Evolutionary conservation across 2,797 vertebrate species (phyloP).

Genomic region (Hoplostethus atlanticus): DNA sequence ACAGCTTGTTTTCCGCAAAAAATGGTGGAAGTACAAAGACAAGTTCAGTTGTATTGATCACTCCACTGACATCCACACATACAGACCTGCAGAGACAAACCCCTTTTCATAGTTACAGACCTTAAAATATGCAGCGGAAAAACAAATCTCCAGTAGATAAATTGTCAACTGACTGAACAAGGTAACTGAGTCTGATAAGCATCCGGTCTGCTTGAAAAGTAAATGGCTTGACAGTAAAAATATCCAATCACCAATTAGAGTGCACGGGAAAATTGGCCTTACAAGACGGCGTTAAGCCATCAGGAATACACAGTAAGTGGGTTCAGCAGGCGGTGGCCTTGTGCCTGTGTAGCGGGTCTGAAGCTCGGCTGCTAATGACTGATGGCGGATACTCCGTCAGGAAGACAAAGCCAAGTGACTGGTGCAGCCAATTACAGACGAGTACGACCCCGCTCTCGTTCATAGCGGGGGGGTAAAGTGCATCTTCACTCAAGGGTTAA

Average conservation of each 20-base stretch:
- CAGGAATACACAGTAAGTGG: constrained; percentile 56
- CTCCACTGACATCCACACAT: constrained; percentile 35
- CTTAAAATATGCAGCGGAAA: constrained; percentile 48
- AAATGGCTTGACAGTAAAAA: constrained; percentile 47
- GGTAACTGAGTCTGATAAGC: constrained; percentile 54
- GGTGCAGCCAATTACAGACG: constrained; percentile 74
- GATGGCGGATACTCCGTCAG: constrained; percentile 49
- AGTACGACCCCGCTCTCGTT: constrained; percentile 43
- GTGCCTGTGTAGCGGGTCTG: constrained; percentile 47
- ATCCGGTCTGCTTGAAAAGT: constrained; percentile 36
- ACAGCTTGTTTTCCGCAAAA: constrained; percentile 6
- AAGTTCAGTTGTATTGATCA: constrained; percentile 49
- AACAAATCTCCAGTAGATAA: constrained; percentile 52
- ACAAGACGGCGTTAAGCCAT: constrained; percentile 58
- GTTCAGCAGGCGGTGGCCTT: constrained; percentile 59
- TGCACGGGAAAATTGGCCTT: constrained; percentile 57
- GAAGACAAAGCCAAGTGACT: constrained; percentile 69
- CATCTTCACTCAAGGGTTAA: constrained; percentile 73
- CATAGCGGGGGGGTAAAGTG: constrained; percentile 62
- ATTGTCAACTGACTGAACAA: constrained; percentile 21
- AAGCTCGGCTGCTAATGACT: constrained; percentile 62
- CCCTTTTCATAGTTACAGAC: constrained; percentile 41
- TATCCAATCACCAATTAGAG: constrained; percentile 60
- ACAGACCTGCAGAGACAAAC: constrained; percentile 26
- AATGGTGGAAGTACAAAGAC: constrained; percentile 24